A percentile compares a stretch with the other conserved stretches of the same genome.
Conservation (phyloP, 2,113 vertebrate species). For the Suncus etruscus region DNA sequence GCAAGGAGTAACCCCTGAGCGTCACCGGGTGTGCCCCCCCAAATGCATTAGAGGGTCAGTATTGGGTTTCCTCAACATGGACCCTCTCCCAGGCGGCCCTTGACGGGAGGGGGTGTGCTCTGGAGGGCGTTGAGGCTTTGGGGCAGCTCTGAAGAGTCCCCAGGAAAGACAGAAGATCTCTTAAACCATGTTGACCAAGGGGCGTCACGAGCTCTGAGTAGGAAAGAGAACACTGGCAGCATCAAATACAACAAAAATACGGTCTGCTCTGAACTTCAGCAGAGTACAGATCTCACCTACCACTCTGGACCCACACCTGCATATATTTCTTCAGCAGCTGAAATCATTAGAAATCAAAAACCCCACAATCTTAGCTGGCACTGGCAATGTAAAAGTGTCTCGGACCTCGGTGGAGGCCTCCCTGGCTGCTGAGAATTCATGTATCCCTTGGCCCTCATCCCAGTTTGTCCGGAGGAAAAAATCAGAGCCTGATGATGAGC, state of each 20-base stretch:
- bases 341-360: conserved; percentile 94
- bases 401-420: conserved; percentile 78
- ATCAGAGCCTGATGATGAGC: conserved; percentile 95
- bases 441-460: conserved; percentile 87
- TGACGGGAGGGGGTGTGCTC: too few species aligned
- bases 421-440: conserved; percentile 75
- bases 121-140: too few species aligned
- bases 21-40: too few species aligned
- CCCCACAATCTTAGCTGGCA: conserved; percentile 90
- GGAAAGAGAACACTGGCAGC: conserved; percentile 81
- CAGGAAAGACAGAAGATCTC: conserved; percentile 96
- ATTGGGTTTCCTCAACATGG: too few species aligned
- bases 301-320: conserved; percentile 84
- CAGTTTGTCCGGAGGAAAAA: conserved; percentile 95
- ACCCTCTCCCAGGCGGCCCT: too few species aligned
- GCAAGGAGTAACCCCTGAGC: too few species aligned
- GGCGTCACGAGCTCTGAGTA: conserved; percentile 94
- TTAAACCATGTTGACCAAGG: conserved; percentile 98
- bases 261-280: conserved; percentile 81
- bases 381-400: conserved; percentile 87
- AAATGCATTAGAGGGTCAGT: too few species aligned
- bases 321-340: conserved; percentile 93
- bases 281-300: conserved; percentile 80
- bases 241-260: conserved; percentile 77
- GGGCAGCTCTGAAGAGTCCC: too few species aligned